Base-by-base conservation (phyloP, 2,797 vertebrate genomes). In the Sebastes nivosus region DNA sequence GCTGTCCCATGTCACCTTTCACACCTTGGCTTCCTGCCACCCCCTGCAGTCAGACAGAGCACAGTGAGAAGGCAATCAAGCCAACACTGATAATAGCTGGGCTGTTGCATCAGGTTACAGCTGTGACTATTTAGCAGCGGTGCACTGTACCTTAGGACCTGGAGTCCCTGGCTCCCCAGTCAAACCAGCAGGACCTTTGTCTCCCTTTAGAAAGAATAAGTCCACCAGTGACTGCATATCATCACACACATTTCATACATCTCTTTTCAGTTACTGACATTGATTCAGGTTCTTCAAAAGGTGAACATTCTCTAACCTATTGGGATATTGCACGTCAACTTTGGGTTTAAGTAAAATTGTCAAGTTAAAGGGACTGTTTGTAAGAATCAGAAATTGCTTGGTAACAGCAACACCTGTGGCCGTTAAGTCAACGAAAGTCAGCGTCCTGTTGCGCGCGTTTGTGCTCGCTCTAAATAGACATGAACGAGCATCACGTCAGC, bases 1-100 rank as follows among this genome's bases (percentile, higher is more conserved):
- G 77, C 8, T 91, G 92, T 36, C 97, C 96, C 0, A 20, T 66
- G 3, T 96, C 94, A 32, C 96, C 97, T 82, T 95, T 96, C 0
- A 4, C 42, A 72, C 96, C 96, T 0, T 73, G 85, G 0, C 83
- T 80, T 77, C 96, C 96, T n/a, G 86, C 6, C 1, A 82, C 80
- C 0, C 97, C 97, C 96, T 97, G 68, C 3, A 36, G 82, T 11
- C 60, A 58, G 2, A 61, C 55, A 78, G 25, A 54, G 38, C 32
- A 73, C 13, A 59, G 2, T n/a, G 7, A 74, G 36, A 76, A 42
- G 18, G 24, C 16, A 54, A 34, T 20, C 24, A 72, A 46, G 54
- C 6, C 52, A 50, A 30, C 22, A 63, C 4, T 18, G 14, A 12
- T 36, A 42, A 4, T 16, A 68, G 8, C 18, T 20, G 12, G 24